phyloP scores from a whole-genome alignment of 1,140 invertebrate species.

The Achatina immaculata region DNA sequence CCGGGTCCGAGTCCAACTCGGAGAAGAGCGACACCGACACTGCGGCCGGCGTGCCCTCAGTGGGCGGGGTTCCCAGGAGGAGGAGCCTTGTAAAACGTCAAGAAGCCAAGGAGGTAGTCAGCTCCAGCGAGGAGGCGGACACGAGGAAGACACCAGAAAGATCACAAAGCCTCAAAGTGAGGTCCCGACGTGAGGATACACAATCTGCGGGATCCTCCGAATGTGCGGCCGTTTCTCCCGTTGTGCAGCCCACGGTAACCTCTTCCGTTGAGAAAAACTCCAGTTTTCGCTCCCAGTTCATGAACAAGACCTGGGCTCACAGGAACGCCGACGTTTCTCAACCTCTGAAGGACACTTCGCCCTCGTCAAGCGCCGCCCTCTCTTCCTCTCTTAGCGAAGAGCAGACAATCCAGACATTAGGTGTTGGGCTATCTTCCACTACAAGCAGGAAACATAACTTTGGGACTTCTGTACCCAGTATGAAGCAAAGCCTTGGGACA shows the following conservation, averaged over 20 bases:
- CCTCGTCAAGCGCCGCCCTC: conserved; percentile 17
- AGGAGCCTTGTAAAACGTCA: conserved; percentile 14
- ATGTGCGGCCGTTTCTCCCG: neutral
- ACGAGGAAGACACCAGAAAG: conserved; percentile 39
- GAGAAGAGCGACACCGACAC: conserved; percentile 37
- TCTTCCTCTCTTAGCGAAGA: conserved; percentile 17
- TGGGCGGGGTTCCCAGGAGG: neutral
- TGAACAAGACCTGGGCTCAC: conserved; percentile 29
- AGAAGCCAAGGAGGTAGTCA: conserved; percentile 1
- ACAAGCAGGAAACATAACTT: too few species aligned
- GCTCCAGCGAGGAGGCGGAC: conserved; percentile 42
- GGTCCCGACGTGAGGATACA: neutral
- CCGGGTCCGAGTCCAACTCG: conserved; percentile 47
- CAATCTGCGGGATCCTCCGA: neutral
- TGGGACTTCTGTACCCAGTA: too few species aligned
- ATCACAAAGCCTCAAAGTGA: conserved; percentile 38
- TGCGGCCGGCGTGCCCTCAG: neutral
- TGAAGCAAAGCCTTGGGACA: too few species aligned
- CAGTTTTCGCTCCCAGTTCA: conserved; percentile 46
- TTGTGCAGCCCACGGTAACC: neutral
- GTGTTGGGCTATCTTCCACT: too few species aligned
- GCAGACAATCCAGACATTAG: too few species aligned
- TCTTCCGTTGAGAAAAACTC: conserved; percentile 15
- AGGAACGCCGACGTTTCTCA: neutral
- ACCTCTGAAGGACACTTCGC: conserved; percentile 22